Evolutionary conservation across 2,113 vertebrate species (phyloP).

Genomic region (Empidonax traillii): DNA sequence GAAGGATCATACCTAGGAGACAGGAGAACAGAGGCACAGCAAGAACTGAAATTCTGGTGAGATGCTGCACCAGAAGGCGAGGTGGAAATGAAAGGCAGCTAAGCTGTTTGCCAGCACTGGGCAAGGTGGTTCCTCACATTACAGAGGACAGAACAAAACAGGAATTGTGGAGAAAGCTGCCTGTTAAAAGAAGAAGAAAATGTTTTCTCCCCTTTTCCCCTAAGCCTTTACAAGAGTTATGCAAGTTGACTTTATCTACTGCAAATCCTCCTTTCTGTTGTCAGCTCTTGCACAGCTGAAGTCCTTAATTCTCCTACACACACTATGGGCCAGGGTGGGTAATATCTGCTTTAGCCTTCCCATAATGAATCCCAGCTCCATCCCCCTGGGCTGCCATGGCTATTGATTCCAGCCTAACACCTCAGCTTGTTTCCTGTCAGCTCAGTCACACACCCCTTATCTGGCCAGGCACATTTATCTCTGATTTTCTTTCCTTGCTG

Average conservation of each 20-base stretch:
- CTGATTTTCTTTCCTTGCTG: conserved; percentile 30
- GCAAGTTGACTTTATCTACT: conserved; percentile 1
- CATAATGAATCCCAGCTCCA: conserved; percentile 55
- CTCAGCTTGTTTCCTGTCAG: conserved; percentile 47
- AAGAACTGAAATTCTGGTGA: neutral
- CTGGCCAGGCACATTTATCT: conserved; percentile 45
- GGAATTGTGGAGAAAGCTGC: neutral
- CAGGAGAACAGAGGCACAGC: neutral
- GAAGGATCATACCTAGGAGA: neutral
- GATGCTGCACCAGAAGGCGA: too few relatives aligned
- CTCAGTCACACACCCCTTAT: conserved; percentile 22
- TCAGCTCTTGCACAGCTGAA: conserved; percentile 2
- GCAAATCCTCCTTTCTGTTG: conserved; percentile 26
- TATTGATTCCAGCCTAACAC: conserved; percentile 61
- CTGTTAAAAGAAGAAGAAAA: neutral
- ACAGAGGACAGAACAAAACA: neutral
- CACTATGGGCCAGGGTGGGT: neutral
- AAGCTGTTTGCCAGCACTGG: neutral
- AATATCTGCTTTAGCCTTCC: conserved; percentile 51
- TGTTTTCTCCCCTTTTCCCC: neutral
- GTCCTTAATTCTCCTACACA: conserved; percentile 39
- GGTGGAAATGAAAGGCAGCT: neutral
- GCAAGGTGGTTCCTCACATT: neutral
- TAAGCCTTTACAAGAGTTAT: neutral
- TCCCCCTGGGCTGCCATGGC: neutral